phyloP scores from a whole-genome alignment of 2,888 invertebrate genomes.

The Plagodis pulveraria region DNA sequence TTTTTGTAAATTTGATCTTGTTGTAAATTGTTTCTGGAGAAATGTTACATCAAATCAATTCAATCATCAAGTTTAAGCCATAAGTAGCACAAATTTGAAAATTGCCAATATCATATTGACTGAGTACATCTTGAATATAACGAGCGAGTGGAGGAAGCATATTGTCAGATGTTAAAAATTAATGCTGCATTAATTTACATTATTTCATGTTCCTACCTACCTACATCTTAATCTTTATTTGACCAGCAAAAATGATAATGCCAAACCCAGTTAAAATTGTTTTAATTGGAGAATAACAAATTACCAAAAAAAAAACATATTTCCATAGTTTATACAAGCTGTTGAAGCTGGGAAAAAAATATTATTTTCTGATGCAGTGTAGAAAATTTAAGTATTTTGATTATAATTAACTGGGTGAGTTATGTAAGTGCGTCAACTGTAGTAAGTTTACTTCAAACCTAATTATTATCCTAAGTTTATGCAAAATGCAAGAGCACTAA shows the following conservation, averaged over 20 bases:
- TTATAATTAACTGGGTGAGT: not conserved
- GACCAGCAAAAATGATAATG: conserved; percentile 18
- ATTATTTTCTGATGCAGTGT: not conserved
- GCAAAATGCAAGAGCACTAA: conserved; percentile 34
- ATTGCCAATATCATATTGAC: no score
- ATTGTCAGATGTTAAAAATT: no score
- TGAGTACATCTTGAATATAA: no score
- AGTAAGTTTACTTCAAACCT: conserved; percentile 19
- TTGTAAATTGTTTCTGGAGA: no score
- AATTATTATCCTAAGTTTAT: conserved; percentile 27
- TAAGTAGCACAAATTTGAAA: no score
- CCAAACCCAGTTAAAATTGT: conserved; percentile 4
- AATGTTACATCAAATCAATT: no score
- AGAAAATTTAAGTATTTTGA: not conserved
- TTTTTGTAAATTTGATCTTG: no score
- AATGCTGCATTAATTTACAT: not conserved
- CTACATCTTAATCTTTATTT: conserved; percentile 23
- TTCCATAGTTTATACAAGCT: not conserved
- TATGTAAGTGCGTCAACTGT: conserved; percentile 14
- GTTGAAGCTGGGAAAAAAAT: not conserved
- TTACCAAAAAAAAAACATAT: no score
- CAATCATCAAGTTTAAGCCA: no score
- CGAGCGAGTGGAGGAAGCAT: no score
- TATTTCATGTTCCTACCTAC: conserved; percentile 27
- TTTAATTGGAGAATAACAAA: conserved; percentile 1